A percentile compares a stretch with the other conserved stretches of the same genome.
Conservation (phyloP, 2,888 invertebrate genomes). For the Nephrocerus scutellatus region DNA sequence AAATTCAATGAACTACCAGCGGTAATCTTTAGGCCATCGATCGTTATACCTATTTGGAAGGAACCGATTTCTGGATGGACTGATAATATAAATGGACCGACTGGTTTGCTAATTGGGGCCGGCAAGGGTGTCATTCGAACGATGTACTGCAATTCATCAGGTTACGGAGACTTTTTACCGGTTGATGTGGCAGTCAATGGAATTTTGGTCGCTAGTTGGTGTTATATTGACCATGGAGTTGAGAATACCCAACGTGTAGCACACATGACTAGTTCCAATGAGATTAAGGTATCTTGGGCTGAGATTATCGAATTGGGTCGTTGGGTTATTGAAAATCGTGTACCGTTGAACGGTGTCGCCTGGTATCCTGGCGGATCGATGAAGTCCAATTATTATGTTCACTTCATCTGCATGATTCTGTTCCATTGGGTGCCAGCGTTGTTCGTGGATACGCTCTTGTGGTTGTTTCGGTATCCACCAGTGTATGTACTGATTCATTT, state of each 20-base stretch:
- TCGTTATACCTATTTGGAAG: conserved; percentile 81
- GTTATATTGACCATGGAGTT: conserved; percentile 31
- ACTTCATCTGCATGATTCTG: conserved; percentile 74
- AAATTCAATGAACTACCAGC: conserved; percentile 70
- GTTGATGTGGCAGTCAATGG: conserved; percentile 77
- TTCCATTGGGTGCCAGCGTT: conserved; percentile 90
- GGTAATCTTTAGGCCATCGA: conserved; percentile 77
- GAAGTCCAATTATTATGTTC: conserved; percentile 68
- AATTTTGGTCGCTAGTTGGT: conserved; percentile 39
- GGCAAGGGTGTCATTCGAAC: conserved; percentile 85
- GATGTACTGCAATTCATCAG: conserved; percentile 73
- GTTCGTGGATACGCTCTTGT: conserved; percentile 69
- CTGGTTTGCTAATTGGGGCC: conserved; percentile 70
- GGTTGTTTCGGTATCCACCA: conserved; percentile 78
- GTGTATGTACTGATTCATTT: conserved; percentile 56
- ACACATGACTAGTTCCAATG: conserved; percentile 73
- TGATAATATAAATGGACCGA: conserved; percentile 90
- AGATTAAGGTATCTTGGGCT: conserved; percentile 79
- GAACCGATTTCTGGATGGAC: conserved; percentile 86
- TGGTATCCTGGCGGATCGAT: conserved; percentile 86
- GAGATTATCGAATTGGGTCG: conserved; percentile 78
- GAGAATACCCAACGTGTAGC: conserved; percentile 50
- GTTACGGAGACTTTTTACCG: conserved; percentile 73
- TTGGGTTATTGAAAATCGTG: conserved; percentile 64
- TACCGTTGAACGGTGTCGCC: conserved; percentile 80